These are phyloP conservation scores for Chionis minor DNA, from an alignment of 2,113 vertebrate species.

Conservation along the genomic window DNA sequence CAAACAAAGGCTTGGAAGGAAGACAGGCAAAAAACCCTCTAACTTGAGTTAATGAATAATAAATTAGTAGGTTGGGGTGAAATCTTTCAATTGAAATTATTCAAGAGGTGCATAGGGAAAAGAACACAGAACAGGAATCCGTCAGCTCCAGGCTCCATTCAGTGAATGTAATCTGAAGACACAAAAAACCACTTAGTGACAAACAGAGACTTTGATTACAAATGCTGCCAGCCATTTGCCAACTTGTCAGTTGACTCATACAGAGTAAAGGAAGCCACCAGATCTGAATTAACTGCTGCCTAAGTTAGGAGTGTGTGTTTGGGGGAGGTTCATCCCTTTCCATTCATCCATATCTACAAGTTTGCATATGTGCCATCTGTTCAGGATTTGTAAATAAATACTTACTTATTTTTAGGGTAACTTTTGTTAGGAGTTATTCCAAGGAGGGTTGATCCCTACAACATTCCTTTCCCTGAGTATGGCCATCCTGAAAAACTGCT, in stretches of 20 bases:
- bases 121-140: background rate
- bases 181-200: background rate
- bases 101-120: background rate
- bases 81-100: background rate
- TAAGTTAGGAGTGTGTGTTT: no score
- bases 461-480: background rate
- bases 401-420: background rate
- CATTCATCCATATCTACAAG: background rate
- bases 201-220: background rate
- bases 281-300: background rate
- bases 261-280: background rate
- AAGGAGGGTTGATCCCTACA: background rate
- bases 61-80: background rate
- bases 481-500: background rate
- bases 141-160: background rate
- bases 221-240: conserved; percentile 22
- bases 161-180: background rate
- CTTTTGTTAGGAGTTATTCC: background rate
- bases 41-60: background rate
- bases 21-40: background rate
- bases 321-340: background rate
- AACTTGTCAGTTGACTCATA: background rate
- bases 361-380: background rate
- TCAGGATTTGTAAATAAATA: conserved; percentile 36
- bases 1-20: background rate